Evolutionary conservation across 2,113 vertebrate species (phyloP), one percentile per base, ranked within the genome.

Genomic region (Melanotaenia duboulayi): DNA sequence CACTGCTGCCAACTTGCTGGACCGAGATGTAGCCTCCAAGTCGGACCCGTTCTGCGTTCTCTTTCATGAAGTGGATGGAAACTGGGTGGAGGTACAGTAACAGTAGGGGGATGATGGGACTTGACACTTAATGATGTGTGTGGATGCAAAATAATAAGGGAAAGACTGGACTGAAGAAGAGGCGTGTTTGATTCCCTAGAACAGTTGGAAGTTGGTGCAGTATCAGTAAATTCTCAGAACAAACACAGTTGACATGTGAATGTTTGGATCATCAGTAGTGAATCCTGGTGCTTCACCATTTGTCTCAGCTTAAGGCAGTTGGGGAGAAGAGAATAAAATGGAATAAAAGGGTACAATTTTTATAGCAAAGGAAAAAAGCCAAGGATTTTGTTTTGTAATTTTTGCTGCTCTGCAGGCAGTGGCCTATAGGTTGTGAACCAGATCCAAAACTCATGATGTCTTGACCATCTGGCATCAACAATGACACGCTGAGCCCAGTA

Each of bases 11-110:
- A 98, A 87, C 87, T 95, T 99, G 42, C 94, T 99, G 81, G 98
- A 99, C 87, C 94, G 97, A 40, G 98, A 99, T 7, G 96, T 99
- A 74, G 97, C 98, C 49, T 99, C 98, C 84, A 99, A 99, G 91
- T 99, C 98, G 0, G 98, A 99, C 87, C 98, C 98, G 0, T 99
- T 99, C 93, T 99, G 98, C 0, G 98, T 99, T 71, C 95, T 99
- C 70, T 97, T 99, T 87, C 90, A 94, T 48, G 97, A 99, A 81
- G 94, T 95, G 71, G 92, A 96, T 0, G 95, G 95, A 71, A 97
- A 96, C 87, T 99, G 97, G 97, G 93, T 92, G 58, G 98, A 99
- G 98, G 98, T 99, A 91, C 19, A 51, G 37, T 46, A 19, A 94
- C 94, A 32, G 61, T 16, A 40, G 50, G 20, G 14, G 19, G 65